A percentile compares a stretch with the other conserved stretches of the same genome.
Evolutionary conservation across 2,113 vertebrate species (phyloP).

Genomic region (Cisticola juncidis): DNA sequence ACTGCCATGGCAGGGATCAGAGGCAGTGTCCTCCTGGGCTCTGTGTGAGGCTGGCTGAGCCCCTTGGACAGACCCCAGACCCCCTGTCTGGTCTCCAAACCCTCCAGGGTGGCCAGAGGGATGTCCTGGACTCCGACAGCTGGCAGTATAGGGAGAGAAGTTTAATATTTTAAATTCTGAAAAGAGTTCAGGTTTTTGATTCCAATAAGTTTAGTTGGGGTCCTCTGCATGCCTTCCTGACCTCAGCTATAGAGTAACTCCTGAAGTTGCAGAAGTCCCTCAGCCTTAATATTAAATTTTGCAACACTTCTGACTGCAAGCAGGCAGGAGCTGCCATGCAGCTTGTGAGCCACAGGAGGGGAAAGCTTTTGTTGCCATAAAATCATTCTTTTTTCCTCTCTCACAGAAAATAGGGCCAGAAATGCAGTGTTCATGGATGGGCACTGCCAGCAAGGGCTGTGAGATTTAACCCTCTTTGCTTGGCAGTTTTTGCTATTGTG

Average conservation of each 20-base stretch:
- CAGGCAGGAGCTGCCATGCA: background rate
- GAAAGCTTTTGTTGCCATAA: background rate
- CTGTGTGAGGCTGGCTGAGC: too few relatives aligned
- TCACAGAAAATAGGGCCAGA: background rate
- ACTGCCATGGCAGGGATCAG: too few relatives aligned
- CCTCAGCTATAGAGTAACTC: background rate
- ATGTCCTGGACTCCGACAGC: too few relatives aligned
- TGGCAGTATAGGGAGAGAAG: background rate
- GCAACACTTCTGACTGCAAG: background rate
- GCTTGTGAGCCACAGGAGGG: background rate
- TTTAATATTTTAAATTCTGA: background rate
- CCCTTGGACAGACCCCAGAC: too few relatives aligned
- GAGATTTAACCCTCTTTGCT: background rate
- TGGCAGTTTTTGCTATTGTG: fast-evolving
- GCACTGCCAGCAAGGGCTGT: background rate
- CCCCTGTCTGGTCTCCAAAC: too few relatives aligned
- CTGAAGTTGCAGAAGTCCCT: background rate
- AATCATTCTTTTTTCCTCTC: background rate
- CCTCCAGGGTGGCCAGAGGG: too few relatives aligned
- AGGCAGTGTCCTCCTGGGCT: too few relatives aligned
- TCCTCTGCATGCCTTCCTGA: background rate
- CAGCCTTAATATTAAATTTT: background rate
- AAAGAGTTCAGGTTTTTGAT: background rate
- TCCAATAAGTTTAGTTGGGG: background rate
- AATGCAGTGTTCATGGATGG: fast-evolving